These are phyloP conservation scores for Calliopsis andreniformis DNA, from an alignment of 1,140 invertebrate species.

Conservation along the genomic window DNA sequence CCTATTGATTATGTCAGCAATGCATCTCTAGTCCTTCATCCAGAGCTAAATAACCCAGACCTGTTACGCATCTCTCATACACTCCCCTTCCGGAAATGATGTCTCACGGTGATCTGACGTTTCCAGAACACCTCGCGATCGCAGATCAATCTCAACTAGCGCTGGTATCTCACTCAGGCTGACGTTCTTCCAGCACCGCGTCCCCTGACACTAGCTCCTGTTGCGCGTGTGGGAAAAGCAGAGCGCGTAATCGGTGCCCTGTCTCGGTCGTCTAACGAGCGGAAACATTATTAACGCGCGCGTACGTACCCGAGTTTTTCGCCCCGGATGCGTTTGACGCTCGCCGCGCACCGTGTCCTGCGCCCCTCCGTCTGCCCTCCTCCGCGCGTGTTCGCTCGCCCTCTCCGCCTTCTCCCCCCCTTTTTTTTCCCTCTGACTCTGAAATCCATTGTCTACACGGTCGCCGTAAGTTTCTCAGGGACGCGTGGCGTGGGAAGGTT, in stretches of 20 bases:
- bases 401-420: slow-evolving; percentile 19
- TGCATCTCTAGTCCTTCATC: too few relatives aligned
- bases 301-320: slow-evolving; percentile 50
- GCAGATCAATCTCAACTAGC: slow-evolving; percentile 21
- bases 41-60: too few relatives aligned
- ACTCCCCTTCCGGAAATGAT: too few relatives aligned
- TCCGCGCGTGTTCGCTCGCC: slow-evolving; percentile 28
- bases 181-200: too few relatives aligned
- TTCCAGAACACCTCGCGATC: slow-evolving; percentile 37
- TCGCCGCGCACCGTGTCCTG: slow-evolving; percentile 1
- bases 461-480: slow-evolving; percentile 74
- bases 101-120: slow-evolving; percentile 24
- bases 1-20: too few relatives aligned
- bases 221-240: slow-evolving; percentile 58
- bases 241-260: slow-evolving; percentile 57
- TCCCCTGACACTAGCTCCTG: not conserved
- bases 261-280: slow-evolving; percentile 74
- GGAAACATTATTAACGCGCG: slow-evolving; percentile 78
- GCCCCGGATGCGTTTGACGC: slow-evolving; percentile 46
- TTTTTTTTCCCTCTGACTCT: slow-evolving; percentile 50
- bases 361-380: slow-evolving; percentile 48
- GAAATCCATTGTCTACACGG: slow-evolving; percentile 75
- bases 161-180: slow-evolving; percentile 5
- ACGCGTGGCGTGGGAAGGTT: slow-evolving; percentile 79
- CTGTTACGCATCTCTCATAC: too few relatives aligned